Base-by-base conservation (phyloP, 2,113 vertebrate species). In the Epinephelus cyanopodus region DNA sequence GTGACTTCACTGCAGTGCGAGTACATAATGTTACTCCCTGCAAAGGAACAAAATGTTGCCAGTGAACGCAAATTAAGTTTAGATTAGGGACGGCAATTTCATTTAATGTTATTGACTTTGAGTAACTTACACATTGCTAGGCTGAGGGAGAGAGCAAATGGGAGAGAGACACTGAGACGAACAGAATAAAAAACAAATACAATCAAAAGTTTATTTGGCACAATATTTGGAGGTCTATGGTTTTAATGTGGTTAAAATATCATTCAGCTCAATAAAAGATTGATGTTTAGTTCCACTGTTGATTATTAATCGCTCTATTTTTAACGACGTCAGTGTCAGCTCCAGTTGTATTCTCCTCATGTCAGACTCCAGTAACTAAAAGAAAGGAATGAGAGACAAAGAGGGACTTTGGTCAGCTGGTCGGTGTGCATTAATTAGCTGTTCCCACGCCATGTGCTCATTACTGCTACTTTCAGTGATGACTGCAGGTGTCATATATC, bases 361-460 rank as follows among this genome's bases (percentile, higher is more conserved):
- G 11, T 60, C 37, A 47, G 63, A 25, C 14, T 23, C 14, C 0
- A 8, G 37, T 64, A 27, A 58, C 18, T 5, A 48, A 33, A 61
- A 65, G 27, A 75, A 61, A 81, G 29, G 5, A 21, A 27, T 3
- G 54, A 48, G 23, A 62, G 19, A 52, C 45, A 57, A 14, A 33
- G 18, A 23, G 11, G 6, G 11, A 69, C 69, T 17, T 60, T 47
- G 9, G 23, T 83, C 65, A 74, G 47, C 78, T 86, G 77, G 45
- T 73, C 4, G 1, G 0, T 66, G 45, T 64, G 61, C 33, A 29
- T 85, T 77, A 89, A 87, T 84, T 58, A 68, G 14, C 70, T 56
- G 75, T 81, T 90, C 87, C 68, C 90, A 89, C 72, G 65, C 67
- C 12, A 82, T 72, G 47, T 64, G 33, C 78, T 77, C 82, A 70